These are phyloP conservation scores for Circaetus gallicus DNA, from an alignment of 2,113 vertebrate genomes.

Conservation along the genomic window DNA sequence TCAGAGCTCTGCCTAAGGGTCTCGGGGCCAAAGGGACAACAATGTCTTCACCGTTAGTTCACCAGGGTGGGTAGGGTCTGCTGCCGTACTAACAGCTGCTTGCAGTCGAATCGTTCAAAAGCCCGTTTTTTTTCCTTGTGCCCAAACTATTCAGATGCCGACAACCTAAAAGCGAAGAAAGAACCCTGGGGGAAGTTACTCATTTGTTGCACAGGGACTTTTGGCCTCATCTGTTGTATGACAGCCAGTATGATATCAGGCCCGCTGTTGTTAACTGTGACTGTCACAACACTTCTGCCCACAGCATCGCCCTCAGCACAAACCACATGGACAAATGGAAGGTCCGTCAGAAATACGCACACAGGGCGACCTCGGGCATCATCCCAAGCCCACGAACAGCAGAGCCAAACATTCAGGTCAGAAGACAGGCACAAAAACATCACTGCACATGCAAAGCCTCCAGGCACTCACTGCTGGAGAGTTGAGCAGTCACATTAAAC, in stretches of 20 bases:
- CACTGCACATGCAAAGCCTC: neutral
- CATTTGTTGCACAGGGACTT: neutral
- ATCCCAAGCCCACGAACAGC: neutral
- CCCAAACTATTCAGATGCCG: neutral
- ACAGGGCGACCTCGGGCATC: neutral
- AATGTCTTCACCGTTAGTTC: fast-evolving
- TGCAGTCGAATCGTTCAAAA: neutral
- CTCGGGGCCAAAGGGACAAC: neutral
- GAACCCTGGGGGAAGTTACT: neutral
- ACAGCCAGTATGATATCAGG: too few species aligned
- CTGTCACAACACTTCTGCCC: fast-evolving
- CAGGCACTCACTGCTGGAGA: neutral
- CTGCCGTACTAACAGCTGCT: neutral
- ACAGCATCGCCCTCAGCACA: neutral
- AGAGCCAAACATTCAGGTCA: neutral
- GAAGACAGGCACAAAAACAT: neutral
- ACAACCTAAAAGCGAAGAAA: neutral
- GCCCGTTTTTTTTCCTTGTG: neutral
- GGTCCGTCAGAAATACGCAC: neutral
- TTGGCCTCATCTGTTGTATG: neutral
- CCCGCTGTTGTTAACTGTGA: fast-evolving
- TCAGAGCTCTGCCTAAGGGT: neutral
- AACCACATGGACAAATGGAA: neutral
- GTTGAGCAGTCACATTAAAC: neutral
- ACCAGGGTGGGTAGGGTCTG: fast-evolving